phyloP scores from a whole-genome alignment of 2,113 vertebrate species.

The Vireo altiloquus region DNA sequence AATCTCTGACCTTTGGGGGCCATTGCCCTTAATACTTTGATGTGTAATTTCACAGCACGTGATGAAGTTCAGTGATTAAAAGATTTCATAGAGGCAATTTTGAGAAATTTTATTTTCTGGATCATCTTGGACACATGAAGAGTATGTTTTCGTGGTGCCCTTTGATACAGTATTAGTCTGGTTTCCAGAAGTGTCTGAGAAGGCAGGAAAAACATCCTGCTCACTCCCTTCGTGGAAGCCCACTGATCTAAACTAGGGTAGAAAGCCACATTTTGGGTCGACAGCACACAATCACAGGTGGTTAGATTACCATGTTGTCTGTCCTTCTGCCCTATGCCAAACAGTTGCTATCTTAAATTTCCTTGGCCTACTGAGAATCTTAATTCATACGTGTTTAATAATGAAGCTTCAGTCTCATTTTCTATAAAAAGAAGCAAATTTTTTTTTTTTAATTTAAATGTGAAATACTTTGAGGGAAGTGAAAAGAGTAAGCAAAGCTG shows the following conservation, averaged over 20 bases:
- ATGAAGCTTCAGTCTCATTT: background rate
- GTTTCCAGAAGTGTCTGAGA: background rate
- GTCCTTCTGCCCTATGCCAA: background rate
- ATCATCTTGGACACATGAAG: background rate
- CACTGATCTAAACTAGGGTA: background rate
- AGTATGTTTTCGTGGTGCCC: background rate
- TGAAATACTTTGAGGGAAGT: background rate
- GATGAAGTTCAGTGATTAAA: background rate
- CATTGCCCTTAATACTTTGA: background rate
- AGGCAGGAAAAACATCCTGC: background rate
- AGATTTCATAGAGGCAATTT: background rate
- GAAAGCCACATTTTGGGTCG: background rate
- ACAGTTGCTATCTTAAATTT: background rate
- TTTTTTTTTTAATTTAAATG: background rate
- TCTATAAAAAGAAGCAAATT: background rate
- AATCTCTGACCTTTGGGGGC: background rate
- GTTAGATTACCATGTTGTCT: background rate
- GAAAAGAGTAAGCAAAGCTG: background rate
- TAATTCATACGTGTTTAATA: background rate
- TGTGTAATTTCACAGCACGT: background rate
- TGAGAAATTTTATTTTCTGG: background rate
- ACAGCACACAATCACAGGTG: fast-evolving
- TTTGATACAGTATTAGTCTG: background rate
- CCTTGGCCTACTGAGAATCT: background rate
- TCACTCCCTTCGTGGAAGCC: fast-evolving